Evolutionary conservation across 1,140 invertebrate genomes (phyloP), one percentile per base, ranked within the genome.

Genomic region (Onthophagus taurus): DNA sequence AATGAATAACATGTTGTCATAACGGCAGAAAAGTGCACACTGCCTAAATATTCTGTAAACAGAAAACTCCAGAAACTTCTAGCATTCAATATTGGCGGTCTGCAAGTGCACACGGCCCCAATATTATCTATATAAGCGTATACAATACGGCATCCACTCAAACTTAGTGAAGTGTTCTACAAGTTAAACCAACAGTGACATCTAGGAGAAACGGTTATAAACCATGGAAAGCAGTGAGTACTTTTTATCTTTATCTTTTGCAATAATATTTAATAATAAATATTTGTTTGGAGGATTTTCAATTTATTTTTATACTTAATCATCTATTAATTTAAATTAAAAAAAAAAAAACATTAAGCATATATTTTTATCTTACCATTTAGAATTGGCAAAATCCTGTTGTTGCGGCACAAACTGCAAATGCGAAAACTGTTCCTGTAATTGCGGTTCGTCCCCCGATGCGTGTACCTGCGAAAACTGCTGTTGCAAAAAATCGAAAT

Each of bases 101-200:
- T 16, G 35, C 35, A 37, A 23, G 20, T 37, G 35, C 35, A 37
- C 35, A 37, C 35, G 17, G 35, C 35, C 20, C 35, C 13, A 37
- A 23, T 21, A 12, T 37, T 20, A 20, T n/a, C 19, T 37, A 37
- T 37, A 37, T 20, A 37, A 20, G 19, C 11, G 35, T 37, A 11
- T 33, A 13, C 13, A 2, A 33, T 16, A 13, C 24, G n/a, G 7
- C 24, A 7, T 26, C 7, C 24, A 23, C 18, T 23, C 5, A 6
- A 37, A 21, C 24, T 12, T 11, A 8, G 11, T 9, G 20, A 9
- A 37, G 16, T 37, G 17, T n/a, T n/a, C n/a, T n/a, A n/a, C n/a
- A n/a, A n/a, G n/a, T n/a, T 21, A 23, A 16, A 37, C 35, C 20
- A 21, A 18, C 24, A 37, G 16, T 23, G 17, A 19, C 35, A 21